A percentile compares a stretch with the other conserved stretches of the same genome.
Evolutionary conservation across 2,888 invertebrate species (phyloP).

Genomic region (Synergus laeviventris): DNA sequence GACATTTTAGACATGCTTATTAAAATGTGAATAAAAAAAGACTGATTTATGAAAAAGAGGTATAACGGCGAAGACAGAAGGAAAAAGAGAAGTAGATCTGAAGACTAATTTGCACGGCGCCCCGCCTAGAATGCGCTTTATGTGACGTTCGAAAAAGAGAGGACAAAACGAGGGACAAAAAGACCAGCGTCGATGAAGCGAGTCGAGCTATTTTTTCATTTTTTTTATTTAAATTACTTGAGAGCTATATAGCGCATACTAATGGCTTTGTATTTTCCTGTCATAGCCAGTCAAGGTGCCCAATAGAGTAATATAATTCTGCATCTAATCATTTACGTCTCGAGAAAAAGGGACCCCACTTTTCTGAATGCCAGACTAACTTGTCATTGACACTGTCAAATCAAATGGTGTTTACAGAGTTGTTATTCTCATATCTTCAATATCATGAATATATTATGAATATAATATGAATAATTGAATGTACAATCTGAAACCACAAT

Average conservation of each 20-base stretch:
- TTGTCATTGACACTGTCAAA: too few relatives aligned
- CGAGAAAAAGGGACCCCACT: not conserved
- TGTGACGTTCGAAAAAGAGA: constrained; percentile 12
- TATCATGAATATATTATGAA: too few relatives aligned
- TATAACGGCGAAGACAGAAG: constrained; percentile 5
- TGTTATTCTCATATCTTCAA: too few relatives aligned
- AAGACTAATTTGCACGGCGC: constrained; percentile 16
- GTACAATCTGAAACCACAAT: too few relatives aligned
- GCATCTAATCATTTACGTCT: not conserved
- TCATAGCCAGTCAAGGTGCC: not conserved
- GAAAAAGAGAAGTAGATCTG: constrained; percentile 9
- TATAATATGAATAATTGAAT: too few relatives aligned
- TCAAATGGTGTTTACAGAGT: too few relatives aligned
- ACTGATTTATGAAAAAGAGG: constrained; percentile 16
- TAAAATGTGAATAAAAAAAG: not conserved
- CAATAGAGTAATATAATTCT: not conserved
- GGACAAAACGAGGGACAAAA: constrained; percentile 1
- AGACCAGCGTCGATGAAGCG: constrained; percentile 10
- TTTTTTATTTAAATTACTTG: constrained; percentile 60
- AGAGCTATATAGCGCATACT: constrained; percentile 54
- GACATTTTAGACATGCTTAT: constrained; percentile 16
- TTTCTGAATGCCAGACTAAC: not conserved
- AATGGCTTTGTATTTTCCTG: constrained; percentile 55
- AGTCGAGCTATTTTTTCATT: constrained; percentile 46
- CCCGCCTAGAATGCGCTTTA: constrained; percentile 32